Conservation (phyloP, 2,113 vertebrate genomes). For the Trichomycterus rosablanca region DNA sequence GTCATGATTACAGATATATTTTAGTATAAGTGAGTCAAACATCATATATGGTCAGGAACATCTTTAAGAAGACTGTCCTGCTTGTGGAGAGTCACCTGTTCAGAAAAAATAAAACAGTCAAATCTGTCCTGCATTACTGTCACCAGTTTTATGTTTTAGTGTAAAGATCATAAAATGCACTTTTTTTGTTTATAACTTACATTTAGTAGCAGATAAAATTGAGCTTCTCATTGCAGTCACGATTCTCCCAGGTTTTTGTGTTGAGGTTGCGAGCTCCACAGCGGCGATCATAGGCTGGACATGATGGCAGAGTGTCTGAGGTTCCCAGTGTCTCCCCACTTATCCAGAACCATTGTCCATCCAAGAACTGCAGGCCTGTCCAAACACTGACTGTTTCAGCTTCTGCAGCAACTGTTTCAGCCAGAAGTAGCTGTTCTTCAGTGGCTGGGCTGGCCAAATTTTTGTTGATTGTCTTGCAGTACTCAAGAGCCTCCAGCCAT, state of each 20-base stretch:
- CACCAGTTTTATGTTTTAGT: no score
- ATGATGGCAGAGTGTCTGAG: not conserved
- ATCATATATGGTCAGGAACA: no score
- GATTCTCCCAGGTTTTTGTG: conserved; percentile 2
- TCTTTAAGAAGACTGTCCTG: no score
- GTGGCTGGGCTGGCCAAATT: conserved; percentile 15
- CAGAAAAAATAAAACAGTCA: no score
- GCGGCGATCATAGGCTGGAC: no score
- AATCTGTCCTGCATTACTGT: no score
- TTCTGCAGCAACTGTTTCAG: not conserved
- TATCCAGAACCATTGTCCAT: conserved; percentile 33
- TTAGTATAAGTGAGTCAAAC: no score
- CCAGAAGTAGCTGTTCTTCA: not conserved
- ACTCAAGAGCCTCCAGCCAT: conserved; percentile 28
- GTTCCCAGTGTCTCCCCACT: not conserved
- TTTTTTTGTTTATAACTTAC: no score
- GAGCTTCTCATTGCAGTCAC: conserved; percentile 49
- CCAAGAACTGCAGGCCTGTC: conserved; percentile 33
- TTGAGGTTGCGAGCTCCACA: conserved; percentile 43
- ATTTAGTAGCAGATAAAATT: conserved; percentile 46
- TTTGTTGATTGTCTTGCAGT: conserved; percentile 16
- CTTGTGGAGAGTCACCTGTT: no score
- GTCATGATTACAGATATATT: no score
- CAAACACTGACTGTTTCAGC: conserved; percentile 18
- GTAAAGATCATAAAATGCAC: no score